phyloP scores from a whole-genome alignment of 2,797 vertebrate genomes.

The Cirrhinus mrigala region DNA sequence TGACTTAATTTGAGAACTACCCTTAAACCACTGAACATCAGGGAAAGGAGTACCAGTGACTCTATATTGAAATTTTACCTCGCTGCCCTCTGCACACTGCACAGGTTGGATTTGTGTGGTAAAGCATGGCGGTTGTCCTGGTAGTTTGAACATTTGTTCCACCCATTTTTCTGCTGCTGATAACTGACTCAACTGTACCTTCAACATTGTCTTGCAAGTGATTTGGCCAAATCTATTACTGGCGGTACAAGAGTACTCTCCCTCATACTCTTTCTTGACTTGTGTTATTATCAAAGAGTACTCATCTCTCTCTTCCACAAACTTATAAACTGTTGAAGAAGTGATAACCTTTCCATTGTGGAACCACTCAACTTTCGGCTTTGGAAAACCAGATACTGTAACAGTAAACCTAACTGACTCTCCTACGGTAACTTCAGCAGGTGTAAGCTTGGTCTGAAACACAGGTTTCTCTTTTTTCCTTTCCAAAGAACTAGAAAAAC shows the following conservation, averaged over 20 bases:
- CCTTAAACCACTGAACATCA: conserved; percentile 86
- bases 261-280: conserved; percentile 82
- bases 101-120: conserved; percentile 75
- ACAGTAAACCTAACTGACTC: conserved; percentile 86
- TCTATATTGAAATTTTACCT: conserved; percentile 81
- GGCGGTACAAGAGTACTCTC: conserved; percentile 87
- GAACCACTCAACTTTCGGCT: conserved; percentile 89
- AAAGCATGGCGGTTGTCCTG: conserved; percentile 82
- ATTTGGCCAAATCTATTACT: conserved; percentile 84
- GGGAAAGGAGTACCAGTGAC: conserved; percentile 81
- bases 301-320: conserved; percentile 85
- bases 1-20: conserved; percentile 78
- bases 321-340: conserved; percentile 78
- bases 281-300: conserved; percentile 86
- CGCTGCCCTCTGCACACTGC: conserved; percentile 77
- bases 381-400: conserved; percentile 83
- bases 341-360: conserved; percentile 81
- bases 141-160: conserved; percentile 80
- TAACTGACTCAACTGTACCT: conserved; percentile 76
- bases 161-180: conserved; percentile 78
- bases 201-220: conserved; percentile 84
- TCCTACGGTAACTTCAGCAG: conserved; percentile 78
- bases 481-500: conserved; percentile 82
- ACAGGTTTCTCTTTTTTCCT: conserved; percentile 85
- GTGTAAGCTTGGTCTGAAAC: conserved; percentile 84